Percentiles rank a stretch among this genome's conserved stretches.
Evolutionary conservation across 2,888 invertebrate genomes (phyloP).

Genomic region (Machimus rusticus): DNA sequence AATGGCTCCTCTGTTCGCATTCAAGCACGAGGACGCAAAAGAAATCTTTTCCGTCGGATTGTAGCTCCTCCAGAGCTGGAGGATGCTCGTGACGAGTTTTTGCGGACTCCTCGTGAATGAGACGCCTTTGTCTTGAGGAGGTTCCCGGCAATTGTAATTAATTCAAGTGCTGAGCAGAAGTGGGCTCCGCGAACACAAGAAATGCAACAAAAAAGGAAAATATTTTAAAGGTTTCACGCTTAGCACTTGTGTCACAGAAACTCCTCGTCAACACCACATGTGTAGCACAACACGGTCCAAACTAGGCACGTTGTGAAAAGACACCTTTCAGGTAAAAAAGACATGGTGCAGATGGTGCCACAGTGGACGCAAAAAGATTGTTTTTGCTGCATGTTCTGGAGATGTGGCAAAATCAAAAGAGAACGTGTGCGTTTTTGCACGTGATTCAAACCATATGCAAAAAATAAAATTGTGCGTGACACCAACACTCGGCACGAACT

Average conservation of each 20-base stretch:
- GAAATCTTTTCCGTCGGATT: neutral
- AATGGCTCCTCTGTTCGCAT: neutral
- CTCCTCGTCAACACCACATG: neutral
- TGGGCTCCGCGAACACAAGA: neutral
- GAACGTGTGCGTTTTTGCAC: neutral
- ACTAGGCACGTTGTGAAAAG: neutral
- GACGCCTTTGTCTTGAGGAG: neutral
- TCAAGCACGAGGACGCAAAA: neutral
- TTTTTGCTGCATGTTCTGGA: neutral
- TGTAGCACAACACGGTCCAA: neutral
- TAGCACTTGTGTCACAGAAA: neutral
- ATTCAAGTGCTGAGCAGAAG: neutral
- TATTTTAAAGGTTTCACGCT: neutral
- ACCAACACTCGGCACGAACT: neutral
- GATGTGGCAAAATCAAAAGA: neutral
- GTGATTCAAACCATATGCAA: neutral
- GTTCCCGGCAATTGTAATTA: neutral
- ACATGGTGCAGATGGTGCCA: neutral
- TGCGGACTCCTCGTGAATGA: neutral
- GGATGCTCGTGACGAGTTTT: neutral
- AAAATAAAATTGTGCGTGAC: neutral
- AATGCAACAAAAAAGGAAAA: neutral
- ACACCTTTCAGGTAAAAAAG: neutral
- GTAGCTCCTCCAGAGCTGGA: neutral
- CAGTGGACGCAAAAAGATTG: neutral